Conservation (phyloP, 2,888 invertebrate species). For the Lasioglossum villosulum region DNA sequence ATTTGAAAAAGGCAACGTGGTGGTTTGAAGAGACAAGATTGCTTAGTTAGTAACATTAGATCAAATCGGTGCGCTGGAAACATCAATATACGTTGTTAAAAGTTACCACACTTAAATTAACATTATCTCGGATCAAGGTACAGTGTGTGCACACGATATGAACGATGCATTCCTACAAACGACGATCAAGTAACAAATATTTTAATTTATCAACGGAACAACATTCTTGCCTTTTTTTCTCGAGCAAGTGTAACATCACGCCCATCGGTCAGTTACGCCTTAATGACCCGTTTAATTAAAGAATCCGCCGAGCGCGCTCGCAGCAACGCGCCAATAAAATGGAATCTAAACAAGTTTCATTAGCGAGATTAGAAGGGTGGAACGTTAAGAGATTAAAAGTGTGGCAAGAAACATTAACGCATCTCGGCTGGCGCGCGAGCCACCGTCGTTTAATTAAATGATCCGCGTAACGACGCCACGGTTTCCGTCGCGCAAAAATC, state of each 20-base stretch:
- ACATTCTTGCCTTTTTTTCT: not conserved
- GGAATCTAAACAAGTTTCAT: conserved; percentile 2
- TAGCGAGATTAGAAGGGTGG: conserved; percentile 3
- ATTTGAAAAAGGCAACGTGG: too few species aligned
- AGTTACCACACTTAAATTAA: too few species aligned
- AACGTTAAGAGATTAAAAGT: conserved; percentile 12
- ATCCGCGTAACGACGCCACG: not conserved
- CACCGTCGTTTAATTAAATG: conserved; percentile 38
- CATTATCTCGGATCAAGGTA: not conserved
- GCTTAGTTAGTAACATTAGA: too few species aligned
- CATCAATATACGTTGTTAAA: too few species aligned
- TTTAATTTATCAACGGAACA: not conserved
- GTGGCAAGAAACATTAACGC: not conserved
- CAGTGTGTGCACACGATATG: not conserved
- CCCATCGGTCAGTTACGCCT: not conserved
- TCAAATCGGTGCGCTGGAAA: too few species aligned
- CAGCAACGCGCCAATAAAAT: not conserved
- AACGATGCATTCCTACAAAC: not conserved
- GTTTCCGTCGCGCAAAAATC: not conserved
- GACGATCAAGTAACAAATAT: too few species aligned
- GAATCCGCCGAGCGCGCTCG: not conserved
- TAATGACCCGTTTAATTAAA: not conserved
- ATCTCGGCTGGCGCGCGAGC: not conserved
- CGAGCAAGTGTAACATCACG: not conserved
- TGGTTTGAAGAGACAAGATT: too few species aligned